These are phyloP conservation scores for Macrobrachium rosenbergii DNA, from an alignment of 1,140 invertebrate genomes.

Conservation along the genomic window DNA sequence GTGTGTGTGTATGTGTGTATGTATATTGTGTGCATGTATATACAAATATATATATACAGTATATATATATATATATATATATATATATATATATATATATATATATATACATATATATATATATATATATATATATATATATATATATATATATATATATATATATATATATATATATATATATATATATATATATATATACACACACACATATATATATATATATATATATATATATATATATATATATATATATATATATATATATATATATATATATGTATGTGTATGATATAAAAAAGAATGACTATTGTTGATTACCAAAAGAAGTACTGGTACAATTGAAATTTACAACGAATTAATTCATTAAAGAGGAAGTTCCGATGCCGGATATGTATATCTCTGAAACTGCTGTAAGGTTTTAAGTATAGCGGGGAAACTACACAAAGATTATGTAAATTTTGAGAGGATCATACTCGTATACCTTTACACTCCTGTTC, in stretches of 20 bases:
- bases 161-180: slow-evolving; percentile 21
- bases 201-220: slow-evolving; percentile 18
- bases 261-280: slow-evolving; percentile 6
- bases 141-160: slow-evolving; percentile 30
- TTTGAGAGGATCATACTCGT: too few relatives aligned
- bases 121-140: slow-evolving; percentile 25
- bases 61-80: slow-evolving; percentile 34
- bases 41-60: slow-evolving; percentile 22
- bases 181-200: slow-evolving; percentile 14
- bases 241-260: not conserved
- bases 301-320: not conserved
- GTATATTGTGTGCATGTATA: not conserved
- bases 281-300: not conserved
- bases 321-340: too few relatives aligned
- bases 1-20: not conserved
- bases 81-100: slow-evolving; percentile 33
- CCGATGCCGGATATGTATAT: too few relatives aligned
- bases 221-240: slow-evolving; percentile 26
- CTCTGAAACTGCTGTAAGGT: too few relatives aligned
- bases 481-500: too few relatives aligned
- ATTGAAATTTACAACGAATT: too few relatives aligned
- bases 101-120: slow-evolving; percentile 20
- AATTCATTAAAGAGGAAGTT: too few relatives aligned
- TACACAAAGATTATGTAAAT: too few relatives aligned
- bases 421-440: too few relatives aligned